Evolutionary conservation across 92 coral and sea anemone species (phyloP), one percentile per base, ranked within the genome.

Genomic region (Epizoanthus rinbou): DNA sequence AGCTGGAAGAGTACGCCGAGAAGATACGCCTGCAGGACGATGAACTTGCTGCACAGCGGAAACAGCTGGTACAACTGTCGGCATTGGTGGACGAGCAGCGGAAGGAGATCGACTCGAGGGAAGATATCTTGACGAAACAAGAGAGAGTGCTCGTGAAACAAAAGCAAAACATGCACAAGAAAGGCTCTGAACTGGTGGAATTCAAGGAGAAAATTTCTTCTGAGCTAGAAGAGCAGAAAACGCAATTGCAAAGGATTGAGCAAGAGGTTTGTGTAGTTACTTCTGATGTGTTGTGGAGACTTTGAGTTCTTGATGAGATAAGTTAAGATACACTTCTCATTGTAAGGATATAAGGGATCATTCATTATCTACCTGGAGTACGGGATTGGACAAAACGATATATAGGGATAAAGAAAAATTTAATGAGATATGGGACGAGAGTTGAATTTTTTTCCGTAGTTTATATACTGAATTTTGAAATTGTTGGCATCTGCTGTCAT

Each of bases 1-100:
- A 83, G 81, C 93, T 95, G 39, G 98, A 95, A 75, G 95, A 95
- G 45, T 91, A 93, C 86, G 97, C 94, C 41, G 95, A 95, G 50
- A 87, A 87, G 81, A 91, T 93, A 17, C 57, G 81, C 76, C 84
- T 73, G 56, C 98, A 95, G 76, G 98, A 95, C 89, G 71, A 82
- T 25, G 98, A 93, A 80, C 92, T 95, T 43, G 91, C 84, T 24
- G 93, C 74, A 57, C 98, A 93, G 89, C 86, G 92, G 87, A 83
- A 95, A 79, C 98, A 95, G 72, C 85, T 95, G 39, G 43, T 75
- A 15, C 89, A 93, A 23, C 76, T 95, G 72, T 95, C 98, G 56
- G 85, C 89, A 0, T 64, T 95, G 57, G 98, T 95, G 6, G 98
- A 95, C 81, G 94, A 93, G 47, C 98, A 95, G 53, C 91, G 91